Percentiles rank a stretch among this genome's conserved stretches.
phyloP scores from a whole-genome alignment of 2,797 vertebrate species.

The Syndactyla subalaris region DNA sequence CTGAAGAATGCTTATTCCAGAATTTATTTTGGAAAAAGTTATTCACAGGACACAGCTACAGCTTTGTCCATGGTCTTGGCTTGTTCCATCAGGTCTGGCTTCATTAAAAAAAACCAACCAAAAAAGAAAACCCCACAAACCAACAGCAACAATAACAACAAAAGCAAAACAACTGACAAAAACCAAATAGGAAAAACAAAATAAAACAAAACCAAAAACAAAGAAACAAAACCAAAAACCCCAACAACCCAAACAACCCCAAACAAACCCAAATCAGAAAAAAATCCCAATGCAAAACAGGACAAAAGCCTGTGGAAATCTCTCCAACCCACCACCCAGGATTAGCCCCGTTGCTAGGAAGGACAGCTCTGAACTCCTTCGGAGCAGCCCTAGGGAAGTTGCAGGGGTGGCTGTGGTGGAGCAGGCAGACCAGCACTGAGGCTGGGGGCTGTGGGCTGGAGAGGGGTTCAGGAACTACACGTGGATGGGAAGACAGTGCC shows the following conservation, averaged over 20 bases:
- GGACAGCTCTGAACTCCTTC: neutral
- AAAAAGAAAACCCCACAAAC: too few relatives aligned
- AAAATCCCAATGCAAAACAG: neutral
- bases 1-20: neutral
- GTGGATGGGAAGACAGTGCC: neutral
- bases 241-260: neutral
- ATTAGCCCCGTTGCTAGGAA: neutral
- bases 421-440: accelerated
- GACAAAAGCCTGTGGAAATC: neutral
- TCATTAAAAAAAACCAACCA: neutral
- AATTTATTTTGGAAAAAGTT: neutral
- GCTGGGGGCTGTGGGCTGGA: neutral
- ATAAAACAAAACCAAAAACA: too few relatives aligned
- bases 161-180: neutral
- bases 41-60: neutral
- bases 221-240: too few relatives aligned
- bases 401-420: neutral
- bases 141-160: too few relatives aligned
- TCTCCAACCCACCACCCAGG: neutral
- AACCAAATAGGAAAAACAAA: neutral
- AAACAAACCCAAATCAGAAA: neutral
- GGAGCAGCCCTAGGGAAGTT: neutral
- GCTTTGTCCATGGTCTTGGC: neutral
- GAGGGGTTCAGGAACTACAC: neutral
- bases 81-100: neutral